Evolutionary conservation across 2,888 invertebrate species (phyloP), one percentile per base, ranked within the genome.

Genomic region (Caenorhabditis imperialis): DNA sequence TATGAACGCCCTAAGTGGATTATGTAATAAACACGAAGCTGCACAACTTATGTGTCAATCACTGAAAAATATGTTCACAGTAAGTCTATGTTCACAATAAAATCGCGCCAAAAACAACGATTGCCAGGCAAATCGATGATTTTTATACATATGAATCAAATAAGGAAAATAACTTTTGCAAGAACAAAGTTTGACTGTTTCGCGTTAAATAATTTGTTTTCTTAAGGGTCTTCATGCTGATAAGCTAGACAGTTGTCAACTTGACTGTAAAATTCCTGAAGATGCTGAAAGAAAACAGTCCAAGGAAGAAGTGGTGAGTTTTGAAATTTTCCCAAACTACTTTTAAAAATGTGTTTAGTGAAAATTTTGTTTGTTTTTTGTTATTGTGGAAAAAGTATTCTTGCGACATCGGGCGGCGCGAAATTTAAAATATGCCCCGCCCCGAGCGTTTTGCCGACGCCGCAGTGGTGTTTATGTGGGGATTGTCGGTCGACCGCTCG

Each of bases 181-280:
- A 48, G 40, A 16, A 30, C 1, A 6, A 18, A 37, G 27, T n/a
- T 23, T 30, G 16, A 10, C 4, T 25, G 2, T 25, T n/a, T n/a
- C 16, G 6, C 18, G 14, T 16, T 23, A 45, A 38, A n/a, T n/a
- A 18, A 38, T 35, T 40, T 60, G 10, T 23, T 45, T 23, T 22
- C 37, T 81, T 60, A 54, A 85, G 81, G 86, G 86, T 25, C 73
- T 86, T n/a, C 86, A 86, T 58, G 83, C 86, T 16, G 86, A 86
- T 58, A 84, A 83, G 54, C 72, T 86, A 53, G 79, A 81, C 7
- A 37, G 63, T 38, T 86, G 86, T 63, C 60, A 77, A 20, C 77
- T 86, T 38, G 83, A 80, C 18, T 86, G 86, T 60, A 79, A 79
- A 38, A 69, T 79, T 35, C 76, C 76, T 23, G 62, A 22, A 2